phyloP scores from a whole-genome alignment of 2,888 invertebrate species.

The Athripsodes cinereus region DNA sequence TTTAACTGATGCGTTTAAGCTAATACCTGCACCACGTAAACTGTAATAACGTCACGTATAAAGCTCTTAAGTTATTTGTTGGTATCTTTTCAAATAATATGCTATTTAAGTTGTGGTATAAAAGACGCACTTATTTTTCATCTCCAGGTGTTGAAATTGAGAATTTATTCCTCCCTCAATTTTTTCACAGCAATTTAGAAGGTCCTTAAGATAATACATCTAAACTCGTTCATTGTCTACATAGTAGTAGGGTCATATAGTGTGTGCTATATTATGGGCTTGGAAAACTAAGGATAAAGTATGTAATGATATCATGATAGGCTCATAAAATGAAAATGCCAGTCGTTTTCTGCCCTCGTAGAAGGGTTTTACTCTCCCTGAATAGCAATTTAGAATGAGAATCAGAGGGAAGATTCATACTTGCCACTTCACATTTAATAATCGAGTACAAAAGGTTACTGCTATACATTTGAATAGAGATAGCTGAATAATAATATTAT shows the following conservation, averaged over 20 bases:
- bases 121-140: not conserved
- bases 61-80: too few relatives aligned
- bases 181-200: conserved; percentile 6
- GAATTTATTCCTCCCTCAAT: conserved; percentile 1
- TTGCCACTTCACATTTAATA: too few relatives aligned
- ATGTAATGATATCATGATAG: conserved; percentile 18
- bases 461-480: too few relatives aligned
- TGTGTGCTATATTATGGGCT: not conserved
- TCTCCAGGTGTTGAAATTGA: conserved; percentile 1
- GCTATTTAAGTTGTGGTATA: not conserved
- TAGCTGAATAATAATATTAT: too few relatives aligned
- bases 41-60: too few relatives aligned
- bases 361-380: conserved; percentile 13
- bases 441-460: too few relatives aligned
- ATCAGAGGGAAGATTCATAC: not conserved
- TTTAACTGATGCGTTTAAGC: too few relatives aligned
- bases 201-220: conserved; percentile 15
- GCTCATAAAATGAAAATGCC: conserved; percentile 13
- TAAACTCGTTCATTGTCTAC: conserved; percentile 6
- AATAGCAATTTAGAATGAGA: conserved; percentile 22
- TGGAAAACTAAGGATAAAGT: conserved; percentile 3
- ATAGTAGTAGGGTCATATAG: conserved; percentile 4
- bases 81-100: too few relatives aligned
- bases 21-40: too few relatives aligned
- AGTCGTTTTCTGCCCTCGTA: conserved; percentile 7